Conservation (phyloP, 2,797 vertebrate species). For the Halcyon chelicuti region DNA sequence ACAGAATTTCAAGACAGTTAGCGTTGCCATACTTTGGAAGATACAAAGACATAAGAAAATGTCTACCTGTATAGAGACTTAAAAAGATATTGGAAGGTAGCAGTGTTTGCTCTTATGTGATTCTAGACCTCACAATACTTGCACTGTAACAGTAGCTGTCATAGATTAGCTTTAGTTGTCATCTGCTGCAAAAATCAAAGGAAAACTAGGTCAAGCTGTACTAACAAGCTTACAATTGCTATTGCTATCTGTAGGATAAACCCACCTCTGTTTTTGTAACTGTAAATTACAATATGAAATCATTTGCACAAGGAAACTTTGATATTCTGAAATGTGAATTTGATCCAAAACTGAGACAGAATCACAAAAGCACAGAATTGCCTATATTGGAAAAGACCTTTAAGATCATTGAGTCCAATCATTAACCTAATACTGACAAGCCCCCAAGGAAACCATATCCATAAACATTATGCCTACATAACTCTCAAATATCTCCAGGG, state of each 20-base stretch:
- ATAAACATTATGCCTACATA: too few species aligned
- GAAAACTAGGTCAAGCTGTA: conserved; percentile 45
- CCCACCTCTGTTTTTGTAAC: neutral
- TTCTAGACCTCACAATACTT: neutral
- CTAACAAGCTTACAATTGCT: conserved; percentile 2
- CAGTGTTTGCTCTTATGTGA: neutral
- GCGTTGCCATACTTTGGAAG: neutral
- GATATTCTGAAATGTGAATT: neutral
- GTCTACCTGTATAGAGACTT: neutral
- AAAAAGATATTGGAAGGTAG: neutral
- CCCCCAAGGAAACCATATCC: too few species aligned
- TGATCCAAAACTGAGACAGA: neutral
- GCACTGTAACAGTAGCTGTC: conserved; percentile 1
- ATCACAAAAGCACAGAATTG: too few species aligned
- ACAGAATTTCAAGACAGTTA: neutral
- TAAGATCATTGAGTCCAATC: too few species aligned
- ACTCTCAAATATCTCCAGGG: too few species aligned
- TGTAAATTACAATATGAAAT: neutral
- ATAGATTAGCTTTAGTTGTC: conserved; percentile 14
- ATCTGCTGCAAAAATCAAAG: conserved; percentile 17
- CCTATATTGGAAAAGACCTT: too few species aligned
- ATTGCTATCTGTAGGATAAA: conserved; percentile 9
- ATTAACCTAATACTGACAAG: too few species aligned
- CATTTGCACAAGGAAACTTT: neutral
- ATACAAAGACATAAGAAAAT: neutral